These are phyloP conservation scores for Psittacula cyanocephala DNA, from an alignment of 2,113 vertebrate species.

Conservation along the genomic window DNA sequence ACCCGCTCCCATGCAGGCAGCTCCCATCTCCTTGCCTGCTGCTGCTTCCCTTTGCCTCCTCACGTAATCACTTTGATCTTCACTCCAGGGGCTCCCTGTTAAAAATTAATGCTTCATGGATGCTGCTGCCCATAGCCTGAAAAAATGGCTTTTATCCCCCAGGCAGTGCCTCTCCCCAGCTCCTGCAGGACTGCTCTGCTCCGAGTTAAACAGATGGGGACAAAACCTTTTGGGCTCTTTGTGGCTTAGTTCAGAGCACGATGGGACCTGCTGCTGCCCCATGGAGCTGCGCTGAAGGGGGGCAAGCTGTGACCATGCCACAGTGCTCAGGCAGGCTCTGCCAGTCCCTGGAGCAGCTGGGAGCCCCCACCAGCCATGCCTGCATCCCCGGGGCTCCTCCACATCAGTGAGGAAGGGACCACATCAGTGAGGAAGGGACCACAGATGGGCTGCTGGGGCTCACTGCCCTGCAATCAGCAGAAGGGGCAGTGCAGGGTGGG, in stretches of 20 bases:
- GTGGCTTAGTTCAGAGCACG: background rate
- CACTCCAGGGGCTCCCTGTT: background rate
- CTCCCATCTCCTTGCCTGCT: background rate
- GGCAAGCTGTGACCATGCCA: background rate
- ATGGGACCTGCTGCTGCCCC: background rate
- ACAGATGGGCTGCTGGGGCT: background rate
- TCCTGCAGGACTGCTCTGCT: background rate
- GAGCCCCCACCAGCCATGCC: background rate
- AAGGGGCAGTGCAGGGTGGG: background rate
- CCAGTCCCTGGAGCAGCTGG: background rate
- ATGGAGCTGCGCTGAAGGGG: background rate
- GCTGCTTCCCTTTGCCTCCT: background rate
- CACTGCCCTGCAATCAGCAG: background rate
- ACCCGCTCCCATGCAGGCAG: background rate
- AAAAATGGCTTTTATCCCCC: background rate
- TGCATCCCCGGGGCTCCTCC: background rate
- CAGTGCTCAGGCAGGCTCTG: background rate
- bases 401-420: fast-evolving
- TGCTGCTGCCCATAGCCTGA: background rate
- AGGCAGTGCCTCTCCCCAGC: background rate
- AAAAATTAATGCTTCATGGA: slow-evolving; percentile 33
- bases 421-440: fast-evolving
- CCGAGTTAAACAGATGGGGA: background rate
- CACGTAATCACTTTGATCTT: background rate
- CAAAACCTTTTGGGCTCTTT: background rate